These are phyloP conservation scores for Cyprinodon tularosa DNA, from an alignment of 2,113 vertebrate species.

Conservation along the genomic window DNA sequence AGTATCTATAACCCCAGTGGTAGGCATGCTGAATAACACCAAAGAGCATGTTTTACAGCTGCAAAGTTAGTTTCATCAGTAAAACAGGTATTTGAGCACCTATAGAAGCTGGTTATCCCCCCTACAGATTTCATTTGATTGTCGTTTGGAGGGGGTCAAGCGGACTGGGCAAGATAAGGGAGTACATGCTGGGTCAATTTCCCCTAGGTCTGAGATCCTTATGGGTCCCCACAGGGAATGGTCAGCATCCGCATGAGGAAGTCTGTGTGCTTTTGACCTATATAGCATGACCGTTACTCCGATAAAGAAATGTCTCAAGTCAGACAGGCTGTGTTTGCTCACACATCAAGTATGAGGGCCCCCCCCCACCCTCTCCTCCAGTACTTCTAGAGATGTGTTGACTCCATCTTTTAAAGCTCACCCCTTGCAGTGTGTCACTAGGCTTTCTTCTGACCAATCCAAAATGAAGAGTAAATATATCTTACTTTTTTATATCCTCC, in stretches of 20 bases:
- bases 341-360: constrained; percentile 42
- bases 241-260: constrained; percentile 60
- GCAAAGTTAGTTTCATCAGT: constrained; percentile 43
- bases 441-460: constrained; percentile 41
- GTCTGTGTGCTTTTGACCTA: constrained; percentile 66
- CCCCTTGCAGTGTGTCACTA: constrained; percentile 41
- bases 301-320: constrained; percentile 51
- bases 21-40: constrained; percentile 5
- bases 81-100: constrained; percentile 45
- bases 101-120: constrained; percentile 58
- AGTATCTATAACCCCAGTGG: not conserved
- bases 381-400: constrained; percentile 60
- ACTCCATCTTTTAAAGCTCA: constrained; percentile 59
- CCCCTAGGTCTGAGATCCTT: constrained; percentile 57
- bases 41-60: constrained; percentile 9
- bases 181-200: constrained; percentile 79
- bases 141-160: constrained; percentile 69
- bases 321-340: constrained; percentile 53
- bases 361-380: constrained; percentile 41
- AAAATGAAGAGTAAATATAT: constrained; percentile 39
- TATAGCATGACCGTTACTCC: constrained; percentile 60
- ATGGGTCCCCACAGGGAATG: constrained; percentile 60
- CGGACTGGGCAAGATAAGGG: constrained; percentile 75
- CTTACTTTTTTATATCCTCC: constrained; percentile 18
- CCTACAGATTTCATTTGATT: constrained; percentile 75